Base-by-base conservation (phyloP, 2,888 invertebrate genomes). In the Dione juno region DNA sequence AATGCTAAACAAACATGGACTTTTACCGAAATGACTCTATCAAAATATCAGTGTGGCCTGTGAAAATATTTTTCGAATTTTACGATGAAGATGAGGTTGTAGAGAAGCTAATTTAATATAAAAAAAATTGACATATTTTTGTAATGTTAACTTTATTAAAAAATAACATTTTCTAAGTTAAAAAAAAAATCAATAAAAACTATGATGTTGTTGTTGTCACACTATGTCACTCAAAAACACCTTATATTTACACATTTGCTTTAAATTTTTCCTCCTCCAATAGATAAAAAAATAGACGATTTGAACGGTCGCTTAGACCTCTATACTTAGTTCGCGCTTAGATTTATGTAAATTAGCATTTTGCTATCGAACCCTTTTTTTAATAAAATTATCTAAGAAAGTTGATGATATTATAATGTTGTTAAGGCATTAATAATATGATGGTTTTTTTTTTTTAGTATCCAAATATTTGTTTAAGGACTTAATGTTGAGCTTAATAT, bases 1-100 rank as follows among this genome's bases (percentile, higher is more conserved):
- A 92, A 92, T 90, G 90, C 86, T 90, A 89, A 90, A 89, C 87
- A 92, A 92, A 92, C 92, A 92, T 71, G 82, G 82, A 82, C 86
- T 81, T 86, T 86, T 84, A 80, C 81, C 84, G 81, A 87, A 92
- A 92, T 90, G 88, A 87, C 92, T 92, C 85, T 81, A 92, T 92
- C 82, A 77, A 77, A 76, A 75, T 80, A 79, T 71, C 66, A 72
- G 70, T 75, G 78, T 66, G 75, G 74, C 71, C 48, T 68, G n/a
- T 28, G 67, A 67, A 71, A 59, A 54, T 53, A 52, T 68, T 69
- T 78, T 75, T 61, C 10, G 7, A 7, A 50, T 64, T 64, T 50
- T 19, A 48, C 16, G 21, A 0, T 43, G 0, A 5, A 19, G 19
- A 45, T n/a, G 45, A 50, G 16, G 16, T 16, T 9, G 48, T 19